A percentile compares a stretch with the other conserved stretches of the same genome.
Evolutionary conservation across 2,888 invertebrate genomes (phyloP).

Genomic region (Erebia epiphron): DNA sequence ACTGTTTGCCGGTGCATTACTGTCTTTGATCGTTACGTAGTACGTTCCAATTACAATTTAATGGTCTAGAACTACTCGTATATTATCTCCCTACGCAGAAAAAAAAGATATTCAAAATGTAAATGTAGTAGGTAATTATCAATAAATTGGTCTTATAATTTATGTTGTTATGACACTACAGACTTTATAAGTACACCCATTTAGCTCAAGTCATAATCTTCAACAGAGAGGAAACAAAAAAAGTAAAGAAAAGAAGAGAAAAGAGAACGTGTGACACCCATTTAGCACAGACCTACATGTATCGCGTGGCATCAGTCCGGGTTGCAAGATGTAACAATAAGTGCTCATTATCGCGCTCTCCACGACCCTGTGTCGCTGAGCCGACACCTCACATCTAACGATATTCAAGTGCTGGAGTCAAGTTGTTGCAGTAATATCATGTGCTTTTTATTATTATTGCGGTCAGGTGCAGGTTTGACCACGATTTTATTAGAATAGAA

Average conservation of each 20-base stretch:
- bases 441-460: background rate
- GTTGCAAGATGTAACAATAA: slow-evolving; percentile 16
- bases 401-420: slow-evolving; percentile 12
- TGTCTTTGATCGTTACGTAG: too few species aligned
- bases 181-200: too few species aligned
- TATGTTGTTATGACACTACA: too few species aligned
- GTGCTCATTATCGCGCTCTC: slow-evolving; percentile 18
- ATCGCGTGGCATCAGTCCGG: slow-evolving; percentile 29
- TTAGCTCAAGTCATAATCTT: background rate
- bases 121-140: too few species aligned
- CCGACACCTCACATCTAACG: slow-evolving; percentile 16
- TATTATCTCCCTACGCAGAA: too few species aligned
- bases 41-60: too few species aligned
- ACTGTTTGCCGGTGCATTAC: too few species aligned
- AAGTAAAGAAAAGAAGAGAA: background rate
- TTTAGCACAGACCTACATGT: slow-evolving; percentile 1
- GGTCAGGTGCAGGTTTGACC: background rate
- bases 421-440: background rate
- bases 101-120: too few species aligned
- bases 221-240: background rate
- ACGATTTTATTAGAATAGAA: background rate
- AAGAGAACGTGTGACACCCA: background rate
- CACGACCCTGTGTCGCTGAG: background rate
- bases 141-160: too few species aligned
- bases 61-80: too few species aligned